Conservation (phyloP, 2,113 vertebrate genomes). For the Nerophis lumbriciformis region DNA sequence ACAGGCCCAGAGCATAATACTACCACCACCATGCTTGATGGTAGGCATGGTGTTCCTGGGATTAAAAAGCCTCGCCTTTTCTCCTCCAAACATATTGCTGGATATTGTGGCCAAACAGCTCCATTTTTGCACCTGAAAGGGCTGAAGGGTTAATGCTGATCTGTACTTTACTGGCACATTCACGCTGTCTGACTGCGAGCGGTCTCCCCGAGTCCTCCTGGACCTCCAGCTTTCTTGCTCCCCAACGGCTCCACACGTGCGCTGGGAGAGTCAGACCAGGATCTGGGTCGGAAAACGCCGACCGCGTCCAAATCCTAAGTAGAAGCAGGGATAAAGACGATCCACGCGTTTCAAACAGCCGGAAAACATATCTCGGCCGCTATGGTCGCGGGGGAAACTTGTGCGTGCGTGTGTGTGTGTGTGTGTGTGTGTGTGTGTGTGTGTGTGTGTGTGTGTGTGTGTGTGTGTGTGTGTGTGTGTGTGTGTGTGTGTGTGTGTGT, state of each 20-base stretch:
- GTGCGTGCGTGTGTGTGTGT: not conserved
- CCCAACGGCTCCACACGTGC: conserved; percentile 50
- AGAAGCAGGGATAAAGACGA: conserved; percentile 66
- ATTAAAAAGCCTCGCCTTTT: no score
- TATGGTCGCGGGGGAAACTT: conserved; percentile 20
- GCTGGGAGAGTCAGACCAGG: conserved; percentile 56
- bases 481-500: not conserved
- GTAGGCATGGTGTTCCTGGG: no score
- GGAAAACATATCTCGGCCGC: conserved; percentile 53
- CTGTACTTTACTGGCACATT: not conserved
- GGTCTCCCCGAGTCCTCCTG: conserved; percentile 44
- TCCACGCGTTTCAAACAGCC: conserved; percentile 49
- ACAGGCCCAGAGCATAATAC: no score
- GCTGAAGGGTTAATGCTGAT: no score
- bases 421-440: conserved; percentile 13
- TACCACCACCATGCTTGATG: no score
- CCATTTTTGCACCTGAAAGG: no score
- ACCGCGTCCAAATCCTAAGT: conserved; percentile 64
- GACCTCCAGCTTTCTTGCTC: conserved; percentile 63
- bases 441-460: not conserved
- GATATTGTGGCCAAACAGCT: no score
- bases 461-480: conserved; percentile 13
- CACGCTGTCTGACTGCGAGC: conserved; percentile 1
- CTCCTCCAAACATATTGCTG: no score
- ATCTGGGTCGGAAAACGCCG: conserved; percentile 67